Conservation (phyloP, 2,113 vertebrate genomes). For the Catharus minimus region DNA sequence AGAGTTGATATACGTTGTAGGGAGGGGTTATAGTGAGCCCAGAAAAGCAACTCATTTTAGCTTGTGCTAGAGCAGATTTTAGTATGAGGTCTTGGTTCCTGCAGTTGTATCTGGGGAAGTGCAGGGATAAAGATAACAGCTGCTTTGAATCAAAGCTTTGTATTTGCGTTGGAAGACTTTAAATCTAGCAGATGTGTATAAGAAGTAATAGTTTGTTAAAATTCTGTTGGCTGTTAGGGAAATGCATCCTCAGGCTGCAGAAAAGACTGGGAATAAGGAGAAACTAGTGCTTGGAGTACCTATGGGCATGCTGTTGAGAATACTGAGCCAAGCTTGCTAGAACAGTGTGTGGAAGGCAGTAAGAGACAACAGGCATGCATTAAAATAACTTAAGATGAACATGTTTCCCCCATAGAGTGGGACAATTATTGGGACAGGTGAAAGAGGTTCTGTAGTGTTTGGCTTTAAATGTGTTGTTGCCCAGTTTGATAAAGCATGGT, state of each 20-base stretch:
- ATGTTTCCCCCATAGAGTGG: neutral
- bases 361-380: neutral
- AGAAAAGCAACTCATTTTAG: neutral
- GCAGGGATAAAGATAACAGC: neutral
- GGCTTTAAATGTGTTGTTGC: neutral
- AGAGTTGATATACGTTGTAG: neutral
- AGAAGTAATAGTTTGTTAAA: neutral
- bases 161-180: neutral
- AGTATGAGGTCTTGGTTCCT: neutral
- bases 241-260: neutral
- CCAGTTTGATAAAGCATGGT: neutral
- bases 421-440: neutral
- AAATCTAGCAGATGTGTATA: neutral
- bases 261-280: neutral
- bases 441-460: neutral
- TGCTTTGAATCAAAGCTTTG: neutral
- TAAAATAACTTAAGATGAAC: neutral
- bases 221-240: neutral
- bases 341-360: neutral
- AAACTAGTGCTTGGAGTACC: neutral
- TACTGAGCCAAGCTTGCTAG: neutral
- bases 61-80: neutral
- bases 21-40: neutral
- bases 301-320: neutral
- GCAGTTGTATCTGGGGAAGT: neutral